Conservation (phyloP, 2,888 invertebrate genomes). For the Cryptocheilus praepositus region DNA sequence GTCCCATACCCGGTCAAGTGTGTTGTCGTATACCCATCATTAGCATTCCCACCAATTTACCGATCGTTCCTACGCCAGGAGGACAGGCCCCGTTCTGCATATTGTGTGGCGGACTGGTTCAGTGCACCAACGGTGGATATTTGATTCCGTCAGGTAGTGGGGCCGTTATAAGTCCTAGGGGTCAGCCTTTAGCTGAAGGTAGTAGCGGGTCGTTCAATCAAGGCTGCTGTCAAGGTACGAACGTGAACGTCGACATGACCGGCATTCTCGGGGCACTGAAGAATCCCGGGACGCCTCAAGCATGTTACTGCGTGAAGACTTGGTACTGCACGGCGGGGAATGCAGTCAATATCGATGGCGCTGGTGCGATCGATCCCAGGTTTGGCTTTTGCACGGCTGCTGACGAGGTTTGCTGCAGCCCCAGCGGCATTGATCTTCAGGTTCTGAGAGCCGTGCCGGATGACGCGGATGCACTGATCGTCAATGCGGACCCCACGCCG, state of each 20-base stretch:
- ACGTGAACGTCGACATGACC: conserved; percentile 2
- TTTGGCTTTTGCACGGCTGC: conserved; percentile 63
- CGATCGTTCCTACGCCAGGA: conserved; percentile 6
- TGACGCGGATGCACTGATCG: conserved; percentile 5
- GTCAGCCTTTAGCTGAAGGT: conserved; percentile 28
- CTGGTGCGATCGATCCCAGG: conserved; percentile 65
- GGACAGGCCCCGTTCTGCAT: conserved; percentile 33
- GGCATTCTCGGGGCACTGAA: conserved; percentile 34
- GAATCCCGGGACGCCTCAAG: conserved; percentile 60
- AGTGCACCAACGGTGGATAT: conserved; percentile 43
- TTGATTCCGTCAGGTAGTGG: conserved; percentile 41
- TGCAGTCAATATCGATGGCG: conserved; percentile 53
- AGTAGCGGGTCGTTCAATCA: not conserved
- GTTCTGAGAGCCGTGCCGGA: not conserved
- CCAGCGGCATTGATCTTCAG: conserved; percentile 3
- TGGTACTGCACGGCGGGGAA: conserved; percentile 58
- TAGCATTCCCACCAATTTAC: conserved; percentile 13
- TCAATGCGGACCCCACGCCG: conserved; percentile 24
- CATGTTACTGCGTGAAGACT: conserved; percentile 63
- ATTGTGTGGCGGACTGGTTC: conserved; percentile 48
- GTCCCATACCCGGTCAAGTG: conserved; percentile 48
- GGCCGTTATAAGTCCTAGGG: conserved; percentile 59
- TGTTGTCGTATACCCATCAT: conserved; percentile 57
- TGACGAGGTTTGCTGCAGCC: conserved; percentile 68
- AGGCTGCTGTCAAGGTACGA: conserved; percentile 20